Evolutionary conservation across 2,113 vertebrate species (phyloP), one percentile per base, ranked within the genome.

Genomic region (Vanacampus margaritifer): DNA sequence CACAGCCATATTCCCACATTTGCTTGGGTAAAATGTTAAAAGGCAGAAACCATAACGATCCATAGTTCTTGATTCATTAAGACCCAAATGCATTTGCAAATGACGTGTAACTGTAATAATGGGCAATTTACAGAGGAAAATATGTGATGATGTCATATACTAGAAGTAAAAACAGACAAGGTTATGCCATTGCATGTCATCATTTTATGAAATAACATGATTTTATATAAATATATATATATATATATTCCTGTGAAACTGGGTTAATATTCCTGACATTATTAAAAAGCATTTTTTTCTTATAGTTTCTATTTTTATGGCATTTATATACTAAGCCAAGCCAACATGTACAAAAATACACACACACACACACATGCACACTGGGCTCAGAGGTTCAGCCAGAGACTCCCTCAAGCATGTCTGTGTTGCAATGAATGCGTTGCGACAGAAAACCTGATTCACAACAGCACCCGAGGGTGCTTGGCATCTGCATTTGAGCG

Each of bases 371-470:
- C 21, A 51, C 21, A 51, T 10, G 10, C 61, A 56, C 39, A 69
- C 62, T 54, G 56, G 72, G 68, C 61, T 67, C 69, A 45, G n/a
- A 37, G 61, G 84, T 81, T 86, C 81, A 80, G 83, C 83, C 82
- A 82, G 78, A 48, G 69, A 72, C 64, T 80, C 82, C 87, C 80
- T 56, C 56, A 81, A 86, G 86, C 72, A 72, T 62, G 78, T 81
- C 81, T 78, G 69, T 68, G 83, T 87, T 80, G 76, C 28, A 71
- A 69, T 17, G 53, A 89, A 88, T 89, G 79, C 69, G 71, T 80
- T 88, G 85, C 79, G 86, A 88, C 88, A 89, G 85, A 81, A 75
- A 88, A 87, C 84, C 80, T 88, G 88, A 89, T 80, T 87, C 86
- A 89, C 81, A 76, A 75, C 78, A 50, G 68, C 65, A 66, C 83